Base-by-base conservation (phyloP, 2,888 invertebrate genomes). In the Monoplex corrugatus region DNA sequence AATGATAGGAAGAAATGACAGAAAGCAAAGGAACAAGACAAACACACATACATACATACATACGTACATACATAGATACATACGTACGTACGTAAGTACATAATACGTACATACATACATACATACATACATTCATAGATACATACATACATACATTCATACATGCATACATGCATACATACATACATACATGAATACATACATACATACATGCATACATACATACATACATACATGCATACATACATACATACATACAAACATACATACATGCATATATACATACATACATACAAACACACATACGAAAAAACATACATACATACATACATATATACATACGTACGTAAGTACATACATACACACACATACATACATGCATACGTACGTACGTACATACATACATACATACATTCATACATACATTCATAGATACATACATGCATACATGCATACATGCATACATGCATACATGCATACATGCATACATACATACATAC, bases 281-380 rank as follows among this genome's bases (percentile, higher is more conserved):
- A 78, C 28, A 40, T n/a, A 78, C 78, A 40, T 40, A 78, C 78
- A 40, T 40, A 40, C 78, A 78, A n/a, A 40, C 78, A 78, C 19
- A 40, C 78, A 40, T 40, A 40, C 40, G n/a, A n/a, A n/a, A n/a
- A n/a, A n/a, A n/a, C n/a, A n/a, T n/a, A n/a, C n/a, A n/a, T n/a
- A 6, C 78, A 40, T 40, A 23, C 78, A 40, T 40, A 40, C 78
- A 40, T 40, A 78, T 23, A 23, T 40, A 40, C 78, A 40, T 40
- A 78, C 78, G 19, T 35, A 78, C 40, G 19, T 40, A 78, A 6
- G 19, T 40, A 78, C 32, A 35, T 35, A 75, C 75, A 75, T 35
- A 75, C 75, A 75, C 75, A 75, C n/a, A 32, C 75, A 75, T 35
- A 35, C 75, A 75, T 35, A 35, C 75, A 75, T 35, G 35, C 78